Percentiles rank a stretch among this genome's conserved stretches.
Evolutionary conservation across 2,113 vertebrate species (phyloP).

Genomic region (Myotis lucifugus): DNA sequence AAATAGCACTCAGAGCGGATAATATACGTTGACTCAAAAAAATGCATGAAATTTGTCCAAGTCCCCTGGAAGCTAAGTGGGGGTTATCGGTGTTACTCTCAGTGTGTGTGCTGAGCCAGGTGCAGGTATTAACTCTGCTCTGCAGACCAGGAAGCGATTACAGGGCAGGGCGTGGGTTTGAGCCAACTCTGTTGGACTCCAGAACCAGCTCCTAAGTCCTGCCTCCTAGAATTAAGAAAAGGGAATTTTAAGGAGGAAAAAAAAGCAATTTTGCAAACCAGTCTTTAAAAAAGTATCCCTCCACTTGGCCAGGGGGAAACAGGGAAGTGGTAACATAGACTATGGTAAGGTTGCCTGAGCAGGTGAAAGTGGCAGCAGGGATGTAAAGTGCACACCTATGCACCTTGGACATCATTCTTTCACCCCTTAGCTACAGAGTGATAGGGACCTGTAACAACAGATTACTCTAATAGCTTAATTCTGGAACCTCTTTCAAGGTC

Average conservation of each 20-base stretch:
- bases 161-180: neutral
- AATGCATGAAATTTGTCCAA: neutral
- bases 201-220: neutral
- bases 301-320: neutral
- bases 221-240: conserved; percentile 24
- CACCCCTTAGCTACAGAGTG: neutral
- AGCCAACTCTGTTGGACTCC: neutral
- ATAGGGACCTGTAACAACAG: neutral
- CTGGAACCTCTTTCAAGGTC: neutral
- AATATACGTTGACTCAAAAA: neutral
- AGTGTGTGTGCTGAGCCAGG: neutral
- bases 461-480: neutral
- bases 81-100: neutral
- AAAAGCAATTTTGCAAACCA: neutral
- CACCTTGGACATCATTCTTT: neutral
- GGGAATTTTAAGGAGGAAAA: neutral
- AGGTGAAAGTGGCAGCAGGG: neutral
- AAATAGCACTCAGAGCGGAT: neutral
- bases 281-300: neutral
- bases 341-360: neutral
- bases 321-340: neutral
- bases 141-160: neutral
- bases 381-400: neutral
- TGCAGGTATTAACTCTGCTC: neutral
- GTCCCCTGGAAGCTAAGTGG: neutral